Conservation (phyloP, 2,113 vertebrate species). For the Austrofundulus limnaeus region DNA sequence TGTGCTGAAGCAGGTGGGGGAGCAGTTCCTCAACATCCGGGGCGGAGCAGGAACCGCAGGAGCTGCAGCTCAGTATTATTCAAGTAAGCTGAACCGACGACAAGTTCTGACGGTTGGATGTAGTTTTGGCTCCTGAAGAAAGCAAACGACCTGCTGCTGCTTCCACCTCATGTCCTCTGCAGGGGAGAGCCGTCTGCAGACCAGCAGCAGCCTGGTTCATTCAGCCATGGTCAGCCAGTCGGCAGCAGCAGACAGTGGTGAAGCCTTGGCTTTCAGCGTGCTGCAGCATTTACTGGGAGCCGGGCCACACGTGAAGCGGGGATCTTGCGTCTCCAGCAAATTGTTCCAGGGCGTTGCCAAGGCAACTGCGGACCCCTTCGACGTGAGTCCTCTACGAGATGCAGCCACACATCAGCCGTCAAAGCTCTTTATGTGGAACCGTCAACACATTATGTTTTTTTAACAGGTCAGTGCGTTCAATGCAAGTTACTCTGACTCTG, state of each 20-base stretch:
- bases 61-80: constrained; percentile 84
- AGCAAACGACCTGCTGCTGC: too few relatives aligned
- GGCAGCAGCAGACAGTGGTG: constrained; percentile 74
- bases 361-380: constrained; percentile 84
- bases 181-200: constrained; percentile 88
- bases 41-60: constrained; percentile 84
- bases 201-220: constrained; percentile 82
- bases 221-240: constrained; percentile 87
- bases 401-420: background rate
- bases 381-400: constrained; percentile 80
- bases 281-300: constrained; percentile 92
- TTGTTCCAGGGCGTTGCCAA: constrained; percentile 84
- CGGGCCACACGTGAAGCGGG: constrained; percentile 90
- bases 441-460: background rate
- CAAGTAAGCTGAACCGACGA: constrained; percentile 77
- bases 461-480: constrained; percentile 89
- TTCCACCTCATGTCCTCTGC: background rate
- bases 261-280: constrained; percentile 88
- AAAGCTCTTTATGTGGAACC: background rate
- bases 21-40: constrained; percentile 95
- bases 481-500: constrained; percentile 90
- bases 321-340: constrained; percentile 80
- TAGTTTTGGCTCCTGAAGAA: too few relatives aligned
- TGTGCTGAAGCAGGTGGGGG: constrained; percentile 89
- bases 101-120: background rate